Evolutionary conservation across 2,888 invertebrate species (phyloP).

Genomic region (Lithophane socia): DNA sequence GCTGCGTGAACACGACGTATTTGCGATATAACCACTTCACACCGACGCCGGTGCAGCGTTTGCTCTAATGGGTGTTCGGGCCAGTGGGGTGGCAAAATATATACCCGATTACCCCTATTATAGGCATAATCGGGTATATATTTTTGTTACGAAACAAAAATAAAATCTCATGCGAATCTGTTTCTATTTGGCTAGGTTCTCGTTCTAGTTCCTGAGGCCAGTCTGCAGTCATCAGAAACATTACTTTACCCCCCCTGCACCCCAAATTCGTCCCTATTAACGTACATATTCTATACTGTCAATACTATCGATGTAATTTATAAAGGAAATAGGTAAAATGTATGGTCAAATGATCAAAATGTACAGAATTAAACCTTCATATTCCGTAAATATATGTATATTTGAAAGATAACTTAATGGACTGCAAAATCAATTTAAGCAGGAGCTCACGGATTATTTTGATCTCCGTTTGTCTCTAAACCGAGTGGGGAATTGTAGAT

Average conservation of each 20-base stretch:
- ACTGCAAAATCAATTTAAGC: neutral
- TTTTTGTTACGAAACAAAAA: too few species aligned
- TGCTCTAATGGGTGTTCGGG: neutral
- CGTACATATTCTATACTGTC: constrained; percentile 51
- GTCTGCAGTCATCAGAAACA: neutral
- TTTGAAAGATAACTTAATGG: neutral
- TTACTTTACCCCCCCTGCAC: too few species aligned
- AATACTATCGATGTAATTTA: constrained; percentile 45
- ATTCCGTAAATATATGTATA: constrained; percentile 8
- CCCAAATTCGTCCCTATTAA: constrained; percentile 18
- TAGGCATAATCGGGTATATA: too few species aligned
- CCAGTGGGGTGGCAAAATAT: neutral
- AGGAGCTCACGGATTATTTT: neutral
- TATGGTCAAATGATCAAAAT: constrained; percentile 30
- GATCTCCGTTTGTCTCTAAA: neutral
- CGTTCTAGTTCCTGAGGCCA: too few species aligned
- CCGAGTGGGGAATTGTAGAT: neutral
- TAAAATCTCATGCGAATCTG: too few species aligned
- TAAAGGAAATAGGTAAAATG: constrained; percentile 35
- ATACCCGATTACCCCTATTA: too few species aligned
- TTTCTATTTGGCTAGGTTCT: too few species aligned
- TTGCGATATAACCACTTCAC: neutral
- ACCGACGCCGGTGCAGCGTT: too few species aligned
- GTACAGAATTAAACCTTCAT: constrained; percentile 43
- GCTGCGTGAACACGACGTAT: neutral